Base-by-base conservation (phyloP, 2,888 invertebrate species). In the Apomyelois bistriatella region DNA sequence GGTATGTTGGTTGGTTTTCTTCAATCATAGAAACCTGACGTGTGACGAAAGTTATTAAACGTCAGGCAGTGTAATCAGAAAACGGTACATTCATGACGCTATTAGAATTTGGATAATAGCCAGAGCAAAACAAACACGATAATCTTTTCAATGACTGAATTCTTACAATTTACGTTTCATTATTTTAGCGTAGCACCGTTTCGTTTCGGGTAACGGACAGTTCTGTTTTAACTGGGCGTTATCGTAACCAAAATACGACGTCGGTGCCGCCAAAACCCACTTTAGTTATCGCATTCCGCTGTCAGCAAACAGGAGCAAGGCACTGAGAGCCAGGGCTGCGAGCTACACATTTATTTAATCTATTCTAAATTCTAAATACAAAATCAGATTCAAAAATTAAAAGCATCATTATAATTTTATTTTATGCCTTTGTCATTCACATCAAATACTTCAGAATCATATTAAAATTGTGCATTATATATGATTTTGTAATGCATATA, bases 201-300 rank as follows among this genome's bases (percentile, higher is more conserved):
- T 63, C 58, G 62, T 54, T 57, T 65, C 64, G 60, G 51, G 51
- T 69, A 70, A 70, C 70, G 64, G 66, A 65, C 68, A 68, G 65
- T 72, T 72, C 56, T 69, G 65, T 73, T 72, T 46, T 71, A 72
- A 73, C 68, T 62, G 66, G 59, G 68, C 66, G 70, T 79, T 81
- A 81, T 81, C 76, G 71, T 66, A 72, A 72, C 74, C 71, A 72
- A 82, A 82, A 76, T 77, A 77, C 74, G 70, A 72, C 65, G 68
- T 66, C 70, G 66, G 66, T 66, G 70, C 70, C 72, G 76, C 75
- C 75, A 76, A 82, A 85, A 79, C 82, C 82, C 75, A 85, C 79
- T 85, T 75, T 81, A 81, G 82, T 77, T 80, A 84, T 86, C 82
- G 81, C 85, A 85, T 83, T 78, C 85, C 82, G 71, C 72, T 81